Percentiles rank a stretch among this genome's conserved stretches.
These are phyloP conservation scores for Melanophora roralis DNA, from an alignment of 2,888 invertebrate species.

Conservation along the genomic window DNA sequence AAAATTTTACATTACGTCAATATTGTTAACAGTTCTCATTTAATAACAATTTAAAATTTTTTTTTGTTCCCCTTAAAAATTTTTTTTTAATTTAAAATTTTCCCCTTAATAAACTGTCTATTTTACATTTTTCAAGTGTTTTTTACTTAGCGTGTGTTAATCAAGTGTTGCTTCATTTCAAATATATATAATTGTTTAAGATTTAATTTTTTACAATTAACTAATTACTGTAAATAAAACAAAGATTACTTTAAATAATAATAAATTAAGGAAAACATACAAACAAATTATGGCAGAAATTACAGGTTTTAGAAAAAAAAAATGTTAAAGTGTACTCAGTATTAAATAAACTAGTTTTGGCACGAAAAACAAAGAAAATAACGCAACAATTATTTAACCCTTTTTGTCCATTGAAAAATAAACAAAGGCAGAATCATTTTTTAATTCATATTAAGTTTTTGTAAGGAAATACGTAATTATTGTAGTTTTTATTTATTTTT, in stretches of 20 bases:
- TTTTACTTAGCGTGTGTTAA: slow-evolving; percentile 14
- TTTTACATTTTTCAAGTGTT: slow-evolving; percentile 26
- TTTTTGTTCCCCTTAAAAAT: not conserved
- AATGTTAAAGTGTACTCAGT: not conserved
- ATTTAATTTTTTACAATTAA: slow-evolving; percentile 20
- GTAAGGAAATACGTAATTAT: slow-evolving; percentile 2
- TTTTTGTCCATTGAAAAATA: slow-evolving; percentile 32
- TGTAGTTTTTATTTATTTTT: not conserved
- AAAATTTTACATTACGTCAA: too few species aligned
- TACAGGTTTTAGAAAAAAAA: slow-evolving; percentile 17
- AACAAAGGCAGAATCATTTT: slow-evolving; percentile 14
- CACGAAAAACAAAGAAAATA: slow-evolving; percentile 53
- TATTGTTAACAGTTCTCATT: too few species aligned
- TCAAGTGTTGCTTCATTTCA: slow-evolving; percentile 26
- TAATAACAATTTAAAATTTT: too few species aligned
- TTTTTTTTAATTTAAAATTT: not conserved
- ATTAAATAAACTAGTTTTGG: slow-evolving; percentile 35
- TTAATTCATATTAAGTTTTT: slow-evolving; percentile 13
- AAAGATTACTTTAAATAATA: slow-evolving; percentile 24
- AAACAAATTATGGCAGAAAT: not conserved
- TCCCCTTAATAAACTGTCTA: too few species aligned
- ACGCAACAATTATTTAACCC: slow-evolving; percentile 33
- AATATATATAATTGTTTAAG: not conserved
- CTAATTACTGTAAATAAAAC: slow-evolving; percentile 31
- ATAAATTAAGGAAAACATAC: slow-evolving; percentile 16